Percentiles rank a stretch among this genome's conserved stretches.
These are phyloP conservation scores for Emydura subglobosa DNA, from an alignment of 2,113 vertebrate genomes.

Conservation along the genomic window DNA sequence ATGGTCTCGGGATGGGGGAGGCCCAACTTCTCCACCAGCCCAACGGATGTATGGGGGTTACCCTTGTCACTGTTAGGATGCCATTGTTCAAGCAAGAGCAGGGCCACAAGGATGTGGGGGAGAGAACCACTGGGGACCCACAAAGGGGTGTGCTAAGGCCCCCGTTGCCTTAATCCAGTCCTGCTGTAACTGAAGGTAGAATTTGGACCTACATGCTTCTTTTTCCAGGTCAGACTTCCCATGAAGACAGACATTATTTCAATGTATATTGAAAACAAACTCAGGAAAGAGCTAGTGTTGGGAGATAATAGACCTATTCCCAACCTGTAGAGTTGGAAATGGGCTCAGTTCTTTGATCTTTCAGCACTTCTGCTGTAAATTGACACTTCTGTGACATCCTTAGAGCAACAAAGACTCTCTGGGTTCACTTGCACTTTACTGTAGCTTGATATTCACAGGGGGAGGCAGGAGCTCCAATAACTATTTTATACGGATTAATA, in stretches of 20 bases:
- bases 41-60: neutral
- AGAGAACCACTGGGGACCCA: neutral
- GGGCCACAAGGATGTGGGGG: neutral
- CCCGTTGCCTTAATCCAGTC: neutral
- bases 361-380: neutral
- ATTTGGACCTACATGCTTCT: neutral
- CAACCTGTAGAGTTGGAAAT: slow-evolving; percentile 54
- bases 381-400: neutral
- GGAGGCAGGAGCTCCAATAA: neutral
- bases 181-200: neutral
- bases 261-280: neutral
- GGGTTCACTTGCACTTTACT: fast-evolving
- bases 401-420: neutral
- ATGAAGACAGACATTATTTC: neutral
- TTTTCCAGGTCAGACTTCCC: slow-evolving; percentile 36
- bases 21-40: neutral
- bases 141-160: neutral
- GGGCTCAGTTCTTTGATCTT: slow-evolving; percentile 57
- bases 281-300: neutral
- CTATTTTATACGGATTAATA: fast-evolving
- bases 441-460: neutral
- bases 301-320: slow-evolving; percentile 49
- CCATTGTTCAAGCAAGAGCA: neutral
- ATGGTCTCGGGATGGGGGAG: neutral
- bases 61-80: neutral